Conservation (phyloP, 1,140 invertebrate genomes). For the Aphelenchoides besseyi region DNA sequence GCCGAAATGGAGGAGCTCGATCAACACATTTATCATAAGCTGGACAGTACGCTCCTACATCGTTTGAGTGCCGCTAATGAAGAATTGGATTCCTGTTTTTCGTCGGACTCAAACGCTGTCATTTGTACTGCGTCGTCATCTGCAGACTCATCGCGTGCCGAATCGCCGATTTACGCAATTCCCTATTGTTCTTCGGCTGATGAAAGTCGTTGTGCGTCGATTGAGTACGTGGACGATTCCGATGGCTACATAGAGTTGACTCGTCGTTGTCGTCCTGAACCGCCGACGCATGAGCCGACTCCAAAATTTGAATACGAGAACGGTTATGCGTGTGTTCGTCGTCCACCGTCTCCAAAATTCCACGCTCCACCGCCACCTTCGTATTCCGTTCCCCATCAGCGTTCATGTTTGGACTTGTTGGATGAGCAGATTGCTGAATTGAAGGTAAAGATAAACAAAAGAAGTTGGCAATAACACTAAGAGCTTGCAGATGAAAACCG, state of each 20-base stretch:
- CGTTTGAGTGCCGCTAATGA: not conserved
- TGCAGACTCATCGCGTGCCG: conserved; percentile 4
- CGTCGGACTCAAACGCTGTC: not conserved
- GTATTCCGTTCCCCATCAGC: not conserved
- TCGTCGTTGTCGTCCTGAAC: not conserved
- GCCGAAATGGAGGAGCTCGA: not conserved
- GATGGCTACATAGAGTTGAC: conserved; percentile 13
- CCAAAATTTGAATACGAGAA: not conserved
- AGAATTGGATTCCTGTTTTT: conserved; percentile 14
- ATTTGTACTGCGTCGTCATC: not conserved
- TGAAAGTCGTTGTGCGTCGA: conserved; percentile 16
- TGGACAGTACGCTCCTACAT: conserved; percentile 12
- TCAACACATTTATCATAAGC: conserved; percentile 8
- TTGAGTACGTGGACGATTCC: conserved; percentile 21
- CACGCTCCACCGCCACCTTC: conserved; percentile 10
- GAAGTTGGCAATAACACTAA: too few species aligned
- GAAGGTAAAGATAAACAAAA: conserved; percentile 12
- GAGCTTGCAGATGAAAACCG: conserved; percentile 7
- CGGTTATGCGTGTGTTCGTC: conserved; percentile 10
- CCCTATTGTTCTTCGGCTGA: not conserved
- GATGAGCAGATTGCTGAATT: conserved; percentile 21
- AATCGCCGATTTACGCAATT: conserved; percentile 20
- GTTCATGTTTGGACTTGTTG: conserved; percentile 14
- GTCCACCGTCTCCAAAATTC: not conserved
- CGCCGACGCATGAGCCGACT: not conserved